Conservation (phyloP, 2,797 vertebrate genomes). For the Holocentrus rufus region DNA sequence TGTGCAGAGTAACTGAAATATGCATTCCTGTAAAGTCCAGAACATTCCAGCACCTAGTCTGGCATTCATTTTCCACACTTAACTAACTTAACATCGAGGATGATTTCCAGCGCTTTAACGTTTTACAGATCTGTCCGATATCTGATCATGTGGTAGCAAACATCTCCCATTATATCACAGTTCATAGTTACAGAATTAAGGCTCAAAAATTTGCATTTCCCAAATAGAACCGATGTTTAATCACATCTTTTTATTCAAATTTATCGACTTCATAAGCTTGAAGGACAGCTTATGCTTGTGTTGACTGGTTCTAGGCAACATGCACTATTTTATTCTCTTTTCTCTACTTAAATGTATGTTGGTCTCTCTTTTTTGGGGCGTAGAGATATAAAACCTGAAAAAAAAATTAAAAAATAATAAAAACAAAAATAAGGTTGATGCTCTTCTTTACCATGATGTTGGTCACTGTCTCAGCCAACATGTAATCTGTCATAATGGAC, state of each 20-base stretch:
- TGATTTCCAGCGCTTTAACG: conserved; percentile 46
- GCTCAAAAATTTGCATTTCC: conserved; percentile 6
- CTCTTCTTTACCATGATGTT: conserved; percentile 23
- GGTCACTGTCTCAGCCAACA: conserved; percentile 49
- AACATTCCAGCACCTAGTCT: conserved; percentile 76
- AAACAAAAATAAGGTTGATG: not conserved
- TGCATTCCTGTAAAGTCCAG: conserved; percentile 78
- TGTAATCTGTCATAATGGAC: conserved; percentile 33
- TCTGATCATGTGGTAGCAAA: conserved; percentile 43
- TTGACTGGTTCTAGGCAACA: conserved; percentile 53
- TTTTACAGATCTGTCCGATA: conserved; percentile 53
- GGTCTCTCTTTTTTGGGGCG: conserved; percentile 35
- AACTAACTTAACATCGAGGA: conserved; percentile 48
- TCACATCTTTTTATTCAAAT: conserved; percentile 41
- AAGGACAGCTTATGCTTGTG: conserved; percentile 51
- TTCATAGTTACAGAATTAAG: not conserved
- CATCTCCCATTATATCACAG: conserved; percentile 39
- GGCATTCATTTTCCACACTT: conserved; percentile 61
- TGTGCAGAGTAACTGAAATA: conserved; percentile 60
- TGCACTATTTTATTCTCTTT: conserved; percentile 59
- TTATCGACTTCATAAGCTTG: conserved; percentile 53
- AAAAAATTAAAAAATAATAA: not conserved
- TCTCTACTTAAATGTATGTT: conserved; percentile 27
- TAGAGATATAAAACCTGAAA: conserved; percentile 22
- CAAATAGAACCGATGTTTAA: conserved; percentile 6